Evolutionary conservation across 1,140 invertebrate species (phyloP).

Genomic region (Drosophila auraria): DNA sequence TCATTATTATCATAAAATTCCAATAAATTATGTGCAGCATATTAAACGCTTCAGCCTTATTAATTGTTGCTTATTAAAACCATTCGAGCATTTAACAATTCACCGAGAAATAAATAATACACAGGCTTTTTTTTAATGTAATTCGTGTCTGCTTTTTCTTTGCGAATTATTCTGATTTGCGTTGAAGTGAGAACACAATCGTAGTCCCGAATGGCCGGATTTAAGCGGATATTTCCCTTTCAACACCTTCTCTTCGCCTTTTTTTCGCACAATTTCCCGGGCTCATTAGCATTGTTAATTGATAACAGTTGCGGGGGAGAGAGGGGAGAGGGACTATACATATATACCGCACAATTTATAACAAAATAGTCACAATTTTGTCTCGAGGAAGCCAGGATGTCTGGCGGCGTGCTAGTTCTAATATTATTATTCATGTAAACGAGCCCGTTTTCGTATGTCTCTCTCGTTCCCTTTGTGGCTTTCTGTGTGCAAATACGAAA

Average conservation of each 20-base stretch:
- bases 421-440: slow-evolving; percentile 48
- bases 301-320: slow-evolving; percentile 18
- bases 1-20: background rate
- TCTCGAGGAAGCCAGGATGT: slow-evolving; percentile 14
- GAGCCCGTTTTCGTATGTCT: slow-evolving; percentile 6
- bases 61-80: slow-evolving; percentile 21
- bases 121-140: background rate
- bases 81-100: slow-evolving; percentile 10
- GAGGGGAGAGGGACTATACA: background rate
- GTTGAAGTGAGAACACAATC: slow-evolving; percentile 14
- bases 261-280: slow-evolving; percentile 22
- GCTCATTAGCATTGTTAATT: slow-evolving; percentile 71
- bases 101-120: slow-evolving; percentile 22
- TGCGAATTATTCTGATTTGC: slow-evolving; percentile 39
- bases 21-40: slow-evolving; percentile 18
- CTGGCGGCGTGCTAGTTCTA: slow-evolving; percentile 11
- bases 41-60: slow-evolving; percentile 14
- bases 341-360: slow-evolving; percentile 29
- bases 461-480: slow-evolving; percentile 22
- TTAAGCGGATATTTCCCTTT: slow-evolving; percentile 40
- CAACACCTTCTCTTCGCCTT: slow-evolving; percentile 19
- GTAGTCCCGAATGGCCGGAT: slow-evolving; percentile 35
- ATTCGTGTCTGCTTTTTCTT: slow-evolving; percentile 9
- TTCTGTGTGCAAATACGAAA: slow-evolving; percentile 53
- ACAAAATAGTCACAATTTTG: slow-evolving; percentile 49